These are phyloP conservation scores for Heloderma charlesbogerti DNA, from an alignment of 2,113 vertebrate genomes.

Conservation along the genomic window DNA sequence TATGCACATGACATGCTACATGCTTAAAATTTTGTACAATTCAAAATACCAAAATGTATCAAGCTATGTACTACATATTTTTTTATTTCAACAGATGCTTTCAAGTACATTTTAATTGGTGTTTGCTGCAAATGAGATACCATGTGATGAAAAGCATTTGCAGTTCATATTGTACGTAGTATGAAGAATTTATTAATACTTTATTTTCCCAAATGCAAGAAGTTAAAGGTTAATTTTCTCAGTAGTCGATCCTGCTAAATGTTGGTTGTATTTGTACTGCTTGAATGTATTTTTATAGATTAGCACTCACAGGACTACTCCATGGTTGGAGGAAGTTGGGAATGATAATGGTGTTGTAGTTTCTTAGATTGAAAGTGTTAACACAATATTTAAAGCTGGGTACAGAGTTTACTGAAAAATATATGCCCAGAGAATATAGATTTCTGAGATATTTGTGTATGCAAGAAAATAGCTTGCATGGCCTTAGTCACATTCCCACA, in stretches of 20 bases:
- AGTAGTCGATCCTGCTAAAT: conserved; percentile 12
- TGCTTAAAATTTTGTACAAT: conserved; percentile 57
- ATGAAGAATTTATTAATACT: conserved; percentile 9
- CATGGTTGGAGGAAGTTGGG: background rate
- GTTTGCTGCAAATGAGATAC: conserved; percentile 25
- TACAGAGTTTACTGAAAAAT: background rate
- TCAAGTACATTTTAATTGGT: conserved; percentile 53
- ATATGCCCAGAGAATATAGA: background rate
- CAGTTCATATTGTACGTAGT: conserved; percentile 20
- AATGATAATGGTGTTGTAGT: background rate
- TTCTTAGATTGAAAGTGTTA: background rate
- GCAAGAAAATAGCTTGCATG: background rate
- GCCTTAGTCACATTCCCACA: background rate
- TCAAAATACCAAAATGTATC: conserved; percentile 52
- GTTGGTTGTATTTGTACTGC: conserved; percentile 5
- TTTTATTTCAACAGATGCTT: conserved; percentile 47
- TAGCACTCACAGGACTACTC: background rate
- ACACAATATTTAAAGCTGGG: conserved; percentile 21
- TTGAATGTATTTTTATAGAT: conserved; percentile 17
- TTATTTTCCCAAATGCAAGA: conserved; percentile 20
- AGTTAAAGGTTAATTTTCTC: background rate
- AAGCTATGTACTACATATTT: conserved; percentile 50
- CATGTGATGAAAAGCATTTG: conserved; percentile 31
- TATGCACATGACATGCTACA: conserved; percentile 53
- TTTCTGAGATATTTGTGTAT: background rate